These are phyloP conservation scores for Sylvilagus floridanus DNA, from an alignment of 2,797 vertebrate species.

Conservation along the genomic window DNA sequence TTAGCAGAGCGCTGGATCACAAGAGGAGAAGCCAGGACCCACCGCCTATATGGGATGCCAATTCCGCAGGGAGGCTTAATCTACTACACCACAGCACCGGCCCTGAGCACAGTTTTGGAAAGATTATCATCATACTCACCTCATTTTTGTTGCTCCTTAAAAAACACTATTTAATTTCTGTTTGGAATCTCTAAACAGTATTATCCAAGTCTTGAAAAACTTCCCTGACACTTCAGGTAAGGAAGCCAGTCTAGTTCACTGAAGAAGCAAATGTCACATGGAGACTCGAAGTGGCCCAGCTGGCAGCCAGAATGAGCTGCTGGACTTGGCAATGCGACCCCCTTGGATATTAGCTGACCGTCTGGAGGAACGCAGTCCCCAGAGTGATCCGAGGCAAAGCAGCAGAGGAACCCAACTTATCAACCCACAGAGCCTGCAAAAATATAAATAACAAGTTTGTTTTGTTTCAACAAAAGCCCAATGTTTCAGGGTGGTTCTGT, in stretches of 20 bases:
- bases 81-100: no score
- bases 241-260: neutral
- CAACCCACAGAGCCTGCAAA: neutral
- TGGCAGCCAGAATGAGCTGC: neutral
- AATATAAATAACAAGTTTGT: neutral
- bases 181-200: conserved; percentile 62
- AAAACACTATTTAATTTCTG: conserved; percentile 53
- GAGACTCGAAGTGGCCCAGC: neutral
- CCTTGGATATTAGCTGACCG: neutral
- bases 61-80: no score
- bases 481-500: neutral
- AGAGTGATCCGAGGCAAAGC: neutral
- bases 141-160: conserved; percentile 56
- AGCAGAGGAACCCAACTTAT: neutral
- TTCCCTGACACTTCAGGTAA: neutral
- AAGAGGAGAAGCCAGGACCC: no score
- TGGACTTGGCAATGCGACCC: neutral
- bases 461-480: neutral
- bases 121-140: neutral
- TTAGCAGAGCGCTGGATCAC: no score
- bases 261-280: neutral
- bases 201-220: neutral
- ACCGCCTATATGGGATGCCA: no score
- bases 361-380: neutral
- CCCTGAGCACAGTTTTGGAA: neutral